These are phyloP conservation scores for Tenodera sinensis DNA, from an alignment of 2,888 invertebrate species.

Conservation along the genomic window DNA sequence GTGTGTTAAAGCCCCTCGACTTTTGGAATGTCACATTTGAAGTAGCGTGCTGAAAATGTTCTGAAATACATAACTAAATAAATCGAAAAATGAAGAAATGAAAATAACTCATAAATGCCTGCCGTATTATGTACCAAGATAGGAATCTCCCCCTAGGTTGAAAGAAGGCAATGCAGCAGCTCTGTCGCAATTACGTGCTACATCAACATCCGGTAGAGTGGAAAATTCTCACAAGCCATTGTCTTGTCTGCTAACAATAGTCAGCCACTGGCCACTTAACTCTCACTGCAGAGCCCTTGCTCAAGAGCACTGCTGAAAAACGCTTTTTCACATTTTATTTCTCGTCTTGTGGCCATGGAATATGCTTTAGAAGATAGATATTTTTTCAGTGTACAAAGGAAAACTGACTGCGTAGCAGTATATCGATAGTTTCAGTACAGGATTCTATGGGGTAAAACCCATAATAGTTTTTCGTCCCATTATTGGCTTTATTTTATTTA, in stretches of 20 bases:
- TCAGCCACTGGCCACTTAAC: background rate
- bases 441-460: no score
- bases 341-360: background rate
- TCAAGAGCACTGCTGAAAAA: no score
- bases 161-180: background rate
- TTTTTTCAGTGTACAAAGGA: background rate
- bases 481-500: no score
- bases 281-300: background rate
- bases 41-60: no score
- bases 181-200: background rate
- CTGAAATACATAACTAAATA: background rate
- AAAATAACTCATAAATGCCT: background rate
- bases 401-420: no score
- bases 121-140: background rate
- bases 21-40: no score
- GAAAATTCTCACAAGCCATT: constrained; percentile 2
- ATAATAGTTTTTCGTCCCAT: no score
- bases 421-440: no score
- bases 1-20: no score
- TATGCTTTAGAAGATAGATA: no score
- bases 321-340: background rate
- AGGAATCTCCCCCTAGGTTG: background rate
- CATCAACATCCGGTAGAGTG: background rate
- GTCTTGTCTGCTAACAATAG: background rate
- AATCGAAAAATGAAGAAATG: background rate